These are phyloP conservation scores for Cheiracanthium punctorium DNA, from an alignment of 2,888 invertebrate genomes.

Conservation along the genomic window DNA sequence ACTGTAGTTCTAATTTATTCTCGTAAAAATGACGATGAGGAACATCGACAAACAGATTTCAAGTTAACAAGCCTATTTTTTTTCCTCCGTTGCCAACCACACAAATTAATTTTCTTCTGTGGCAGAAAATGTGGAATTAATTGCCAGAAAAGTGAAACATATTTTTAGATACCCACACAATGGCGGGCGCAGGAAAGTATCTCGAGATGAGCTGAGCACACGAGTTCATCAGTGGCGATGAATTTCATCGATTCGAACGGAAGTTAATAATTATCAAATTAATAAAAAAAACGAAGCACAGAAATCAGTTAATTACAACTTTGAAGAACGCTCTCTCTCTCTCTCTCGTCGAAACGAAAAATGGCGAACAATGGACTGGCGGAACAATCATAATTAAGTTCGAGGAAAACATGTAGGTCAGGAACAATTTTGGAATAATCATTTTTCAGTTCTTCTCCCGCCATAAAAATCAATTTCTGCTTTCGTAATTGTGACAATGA, in stretches of 20 bases:
- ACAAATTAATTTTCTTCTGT: constrained; percentile 12
- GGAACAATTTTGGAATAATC: constrained; percentile 68
- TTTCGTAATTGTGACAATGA: constrained; percentile 61
- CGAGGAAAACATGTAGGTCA: constrained; percentile 67
- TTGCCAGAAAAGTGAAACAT: constrained; percentile 51
- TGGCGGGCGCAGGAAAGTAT: not conserved
- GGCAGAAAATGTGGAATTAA: constrained; percentile 27
- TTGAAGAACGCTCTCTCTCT: constrained; percentile 51
- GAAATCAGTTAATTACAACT: constrained; percentile 68
- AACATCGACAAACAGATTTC: not conserved
- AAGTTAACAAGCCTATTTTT: not conserved
- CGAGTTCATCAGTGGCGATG: constrained; percentile 8
- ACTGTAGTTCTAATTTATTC: no score
- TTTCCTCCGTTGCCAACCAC: not conserved
- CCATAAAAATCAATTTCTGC: constrained; percentile 63
- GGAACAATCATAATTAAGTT: constrained; percentile 68
- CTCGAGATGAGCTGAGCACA: constrained; percentile 19
- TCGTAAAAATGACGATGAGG: no score
- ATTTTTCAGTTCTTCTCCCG: constrained; percentile 60
- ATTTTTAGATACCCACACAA: constrained; percentile 22
- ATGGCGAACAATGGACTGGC: not conserved
- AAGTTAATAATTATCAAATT: constrained; percentile 62
- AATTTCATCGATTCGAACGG: constrained; percentile 29
- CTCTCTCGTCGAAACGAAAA: constrained; percentile 26
- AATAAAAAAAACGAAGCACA: constrained; percentile 29